Evolutionary conservation across 2,888 invertebrate genomes (phyloP), one percentile per base, ranked within the genome.

Genomic region (Pandemis heparana): DNA sequence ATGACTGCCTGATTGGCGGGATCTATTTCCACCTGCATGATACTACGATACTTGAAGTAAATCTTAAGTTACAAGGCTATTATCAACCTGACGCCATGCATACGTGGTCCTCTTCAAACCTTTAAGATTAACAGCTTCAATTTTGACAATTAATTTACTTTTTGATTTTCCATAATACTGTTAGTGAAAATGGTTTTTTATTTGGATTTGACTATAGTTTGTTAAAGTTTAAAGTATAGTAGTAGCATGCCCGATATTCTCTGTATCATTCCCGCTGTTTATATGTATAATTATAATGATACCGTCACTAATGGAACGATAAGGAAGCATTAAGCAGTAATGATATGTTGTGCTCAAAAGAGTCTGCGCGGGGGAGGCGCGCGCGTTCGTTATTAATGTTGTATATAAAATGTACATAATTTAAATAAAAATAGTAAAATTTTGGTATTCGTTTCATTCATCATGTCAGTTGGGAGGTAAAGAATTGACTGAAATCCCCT

Each of bases 381-480:
- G 87, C 86, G 89, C 85, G 81, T 81, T 87, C 86, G 85, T 87
- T 86, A 87, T 87, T 86, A 89, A 90, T 80, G 80, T 89, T 94
- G 93, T 94, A 94, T 88, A 93, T 93, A 94, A 91, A 90, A 90
- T 94, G 93, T 94, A 94, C 85, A 87, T 87, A 89, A 92, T 92
- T 87, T 89, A 84, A 88, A 91, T 90, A 92, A 92, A 92, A 92
- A 92, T 89, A 86, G 89, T 85, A 89, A 91, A 90, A 89, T 68
- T 67, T 63, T 71, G 66, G 66, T 43, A 73, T 77, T 72, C 8
- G 76, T 80, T 80, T 74, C 0, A 59, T 51, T 60, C 8, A 2
- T 32, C 59, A 43, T 59, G 59, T 12, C 23, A 9, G 32, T 7
- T 32, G 32, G 6, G 23, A n/a, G n/a, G 16, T 9, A 53, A 16